Evolutionary conservation across 2,888 invertebrate genomes (phyloP).

Genomic region (Noctua comes): DNA sequence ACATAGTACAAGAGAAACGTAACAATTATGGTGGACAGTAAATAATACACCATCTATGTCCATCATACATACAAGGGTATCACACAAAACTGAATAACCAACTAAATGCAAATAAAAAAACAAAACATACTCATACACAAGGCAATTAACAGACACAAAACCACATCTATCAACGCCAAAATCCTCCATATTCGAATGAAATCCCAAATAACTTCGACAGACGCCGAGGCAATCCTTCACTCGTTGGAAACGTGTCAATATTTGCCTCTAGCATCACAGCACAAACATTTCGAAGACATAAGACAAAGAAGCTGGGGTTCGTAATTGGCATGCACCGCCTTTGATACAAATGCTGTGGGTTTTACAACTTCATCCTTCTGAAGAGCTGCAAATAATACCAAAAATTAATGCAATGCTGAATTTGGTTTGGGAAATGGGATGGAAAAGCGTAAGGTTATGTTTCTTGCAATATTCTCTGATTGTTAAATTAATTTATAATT

Average conservation of each 20-base stretch:
- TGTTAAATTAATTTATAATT: not conserved
- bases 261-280: slow-evolving; percentile 69
- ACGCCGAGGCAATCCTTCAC: slow-evolving; percentile 45
- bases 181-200: slow-evolving; percentile 25
- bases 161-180: slow-evolving; percentile 17
- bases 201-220: slow-evolving; percentile 39
- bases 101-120: not conserved
- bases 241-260: slow-evolving; percentile 77
- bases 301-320: slow-evolving; percentile 74
- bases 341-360: slow-evolving; percentile 57
- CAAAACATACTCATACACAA: not conserved
- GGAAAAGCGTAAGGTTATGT: not conserved
- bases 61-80: not conserved
- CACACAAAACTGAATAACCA: too few relatives aligned
- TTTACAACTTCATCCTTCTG: slow-evolving; percentile 42
- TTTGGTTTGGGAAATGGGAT: slow-evolving; percentile 5
- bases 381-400: slow-evolving; percentile 41
- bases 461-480: not conserved
- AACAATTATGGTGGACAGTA: not conserved
- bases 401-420: slow-evolving; percentile 41
- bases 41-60: not conserved
- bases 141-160: slow-evolving; percentile 3
- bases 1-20: not conserved
- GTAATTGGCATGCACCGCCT: slow-evolving; percentile 76
- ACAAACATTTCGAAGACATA: slow-evolving; percentile 67